Evolutionary conservation across 2,797 vertebrate species (phyloP).

Genomic region (Myioborus miniatus): DNA sequence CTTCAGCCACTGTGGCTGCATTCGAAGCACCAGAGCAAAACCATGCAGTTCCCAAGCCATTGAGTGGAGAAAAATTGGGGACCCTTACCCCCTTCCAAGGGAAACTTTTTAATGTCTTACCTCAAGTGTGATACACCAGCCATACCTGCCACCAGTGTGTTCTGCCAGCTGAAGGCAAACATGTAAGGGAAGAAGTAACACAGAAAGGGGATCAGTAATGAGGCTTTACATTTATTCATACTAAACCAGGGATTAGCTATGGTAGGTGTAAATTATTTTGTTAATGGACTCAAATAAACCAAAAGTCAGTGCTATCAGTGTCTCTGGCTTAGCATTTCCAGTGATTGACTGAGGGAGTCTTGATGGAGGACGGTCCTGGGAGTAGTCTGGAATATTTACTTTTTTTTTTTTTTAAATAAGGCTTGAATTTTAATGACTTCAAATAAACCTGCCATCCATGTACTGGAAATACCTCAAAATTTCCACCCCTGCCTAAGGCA

Average conservation of each 20-base stretch:
- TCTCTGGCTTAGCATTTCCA: not conserved
- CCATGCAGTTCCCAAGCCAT: not conserved
- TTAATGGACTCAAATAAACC: not conserved
- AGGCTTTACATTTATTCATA: not conserved
- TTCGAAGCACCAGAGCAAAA: not conserved
- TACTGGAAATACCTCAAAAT: conserved; percentile 19
- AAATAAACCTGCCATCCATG: conserved; percentile 18
- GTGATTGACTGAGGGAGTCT: not conserved
- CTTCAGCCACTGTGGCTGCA: not conserved
- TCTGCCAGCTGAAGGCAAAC: not conserved
- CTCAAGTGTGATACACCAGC: not conserved
- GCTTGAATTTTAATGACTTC: conserved; percentile 28
- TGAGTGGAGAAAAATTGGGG: fast-evolving
- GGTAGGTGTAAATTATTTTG: not conserved
- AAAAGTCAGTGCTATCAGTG: not conserved
- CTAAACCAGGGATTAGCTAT: not conserved
- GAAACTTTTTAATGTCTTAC: not conserved
- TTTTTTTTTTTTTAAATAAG: not conserved
- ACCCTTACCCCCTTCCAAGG: fast-evolving
- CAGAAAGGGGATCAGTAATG: not conserved
- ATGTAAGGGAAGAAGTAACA: not conserved
- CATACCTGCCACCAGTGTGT: not conserved
- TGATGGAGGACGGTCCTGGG: not conserved
- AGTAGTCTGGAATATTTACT: not conserved
- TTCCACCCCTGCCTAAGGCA: conserved; percentile 37